These are phyloP conservation scores for Oncorhynchus clarkii DNA, from an alignment of 2,113 vertebrate species.

Conservation along the genomic window DNA sequence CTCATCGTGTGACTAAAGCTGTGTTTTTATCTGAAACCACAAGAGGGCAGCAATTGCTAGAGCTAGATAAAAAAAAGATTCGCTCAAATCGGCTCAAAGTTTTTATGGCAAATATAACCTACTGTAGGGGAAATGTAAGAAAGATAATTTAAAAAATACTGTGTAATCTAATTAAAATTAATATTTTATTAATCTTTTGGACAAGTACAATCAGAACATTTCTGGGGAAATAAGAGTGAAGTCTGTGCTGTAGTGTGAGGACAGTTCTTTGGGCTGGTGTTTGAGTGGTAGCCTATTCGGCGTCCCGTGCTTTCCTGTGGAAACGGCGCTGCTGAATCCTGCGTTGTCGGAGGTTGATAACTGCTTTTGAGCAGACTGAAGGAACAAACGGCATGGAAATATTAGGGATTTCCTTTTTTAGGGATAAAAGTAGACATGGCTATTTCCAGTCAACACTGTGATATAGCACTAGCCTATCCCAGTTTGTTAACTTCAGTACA, in stretches of 20 bases:
- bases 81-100: constrained; percentile 6
- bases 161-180: too few relatives aligned
- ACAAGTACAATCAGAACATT: background rate
- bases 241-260: too few relatives aligned
- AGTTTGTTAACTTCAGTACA: background rate
- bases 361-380: constrained; percentile 22
- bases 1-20: background rate
- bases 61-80: too few relatives aligned
- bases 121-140: background rate
- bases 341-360: constrained; percentile 5
- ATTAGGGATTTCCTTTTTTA: constrained; percentile 59
- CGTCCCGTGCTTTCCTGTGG: constrained; percentile 59
- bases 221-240: too few relatives aligned
- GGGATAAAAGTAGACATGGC: constrained; percentile 58
- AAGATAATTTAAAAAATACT: background rate
- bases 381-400: constrained; percentile 63
- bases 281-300: constrained; percentile 25
- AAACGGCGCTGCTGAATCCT: constrained; percentile 46
- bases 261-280: too few relatives aligned
- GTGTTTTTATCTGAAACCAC: constrained; percentile 46
- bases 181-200: background rate
- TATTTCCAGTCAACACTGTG: constrained; percentile 57
- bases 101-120: background rate
- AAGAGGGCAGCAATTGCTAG: constrained; percentile 59
- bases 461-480: constrained; percentile 9